phyloP scores from a whole-genome alignment of 2,888 invertebrate species.

The Apotomis betuletana region DNA sequence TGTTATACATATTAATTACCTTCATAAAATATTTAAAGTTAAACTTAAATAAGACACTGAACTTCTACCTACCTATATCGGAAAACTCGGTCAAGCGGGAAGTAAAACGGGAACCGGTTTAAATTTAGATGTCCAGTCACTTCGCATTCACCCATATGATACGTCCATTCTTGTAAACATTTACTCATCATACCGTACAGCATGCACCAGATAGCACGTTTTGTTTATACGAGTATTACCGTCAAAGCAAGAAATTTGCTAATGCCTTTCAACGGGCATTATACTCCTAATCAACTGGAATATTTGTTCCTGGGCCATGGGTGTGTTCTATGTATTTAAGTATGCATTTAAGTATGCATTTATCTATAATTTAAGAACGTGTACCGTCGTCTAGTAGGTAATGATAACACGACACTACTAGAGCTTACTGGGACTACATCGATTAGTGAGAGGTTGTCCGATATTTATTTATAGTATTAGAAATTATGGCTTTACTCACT shows the following conservation, averaged over 20 bases:
- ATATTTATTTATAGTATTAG: no score
- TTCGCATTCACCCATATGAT: slow-evolving; percentile 20
- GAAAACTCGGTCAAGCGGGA: slow-evolving; percentile 31
- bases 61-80: slow-evolving; percentile 6
- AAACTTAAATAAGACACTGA: neutral
- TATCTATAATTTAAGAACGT: no score
- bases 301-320: no score
- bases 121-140: slow-evolving; percentile 31
- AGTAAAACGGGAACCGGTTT: slow-evolving; percentile 12
- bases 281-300: no score
- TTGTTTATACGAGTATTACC: neutral
- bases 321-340: no score
- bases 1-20: no score
- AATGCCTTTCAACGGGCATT: neutral
- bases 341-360: no score
- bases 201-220: neutral
- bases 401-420: no score
- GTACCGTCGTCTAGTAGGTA: no score
- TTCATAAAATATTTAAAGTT: neutral
- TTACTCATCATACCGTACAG: slow-evolving; percentile 18
- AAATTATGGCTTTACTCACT: no score
- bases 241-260: neutral
- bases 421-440: no score
- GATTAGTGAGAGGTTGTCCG: no score
- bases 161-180: slow-evolving; percentile 27